Percentiles rank a stretch among this genome's conserved stretches.
Conservation (phyloP, 2,113 vertebrate species). For the Pseudorectes ferrugineus region DNA sequence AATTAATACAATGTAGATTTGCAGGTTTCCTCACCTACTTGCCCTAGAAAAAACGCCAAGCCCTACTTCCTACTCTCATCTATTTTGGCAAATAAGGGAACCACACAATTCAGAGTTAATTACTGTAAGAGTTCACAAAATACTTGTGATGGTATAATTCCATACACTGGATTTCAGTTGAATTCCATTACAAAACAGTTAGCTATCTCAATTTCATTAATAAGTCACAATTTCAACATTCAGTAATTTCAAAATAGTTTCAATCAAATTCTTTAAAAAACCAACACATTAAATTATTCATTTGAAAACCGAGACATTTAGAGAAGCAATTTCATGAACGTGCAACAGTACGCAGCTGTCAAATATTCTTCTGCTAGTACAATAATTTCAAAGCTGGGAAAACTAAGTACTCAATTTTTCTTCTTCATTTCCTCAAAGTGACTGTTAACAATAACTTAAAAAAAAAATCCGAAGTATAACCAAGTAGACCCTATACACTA, state of each 20-base stretch:
- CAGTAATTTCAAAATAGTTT: conserved; percentile 23
- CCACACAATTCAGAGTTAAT: conserved; percentile 32
- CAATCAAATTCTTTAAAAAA: conserved; percentile 10
- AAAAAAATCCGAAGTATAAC: not conserved
- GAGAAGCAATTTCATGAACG: conserved; percentile 62
- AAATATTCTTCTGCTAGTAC: conserved; percentile 21
- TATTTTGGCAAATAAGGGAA: conserved; percentile 31
- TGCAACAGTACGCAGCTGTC: conserved; percentile 61
- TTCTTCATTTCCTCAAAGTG: not conserved
- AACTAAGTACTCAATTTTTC: not conserved
- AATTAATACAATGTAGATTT: conserved; percentile 54
- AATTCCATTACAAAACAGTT: conserved; percentile 54
- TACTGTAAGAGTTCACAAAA: conserved; percentile 46
- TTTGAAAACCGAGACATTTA: conserved; percentile 39
- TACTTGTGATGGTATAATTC: conserved; percentile 39
- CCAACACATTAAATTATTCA: conserved; percentile 33
- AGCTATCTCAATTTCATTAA: conserved; percentile 34
- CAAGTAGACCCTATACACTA: not conserved
- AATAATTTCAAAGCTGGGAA: not conserved
- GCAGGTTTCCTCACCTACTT: not conserved
- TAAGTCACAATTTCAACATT: conserved; percentile 65
- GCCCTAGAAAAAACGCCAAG: not conserved
- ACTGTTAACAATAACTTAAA: not conserved
- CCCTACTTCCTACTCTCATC: not conserved
- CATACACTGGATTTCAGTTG: conserved; percentile 55